phyloP scores from a whole-genome alignment of 2,888 invertebrate genomes.

The Aphodius sticticus region DNA sequence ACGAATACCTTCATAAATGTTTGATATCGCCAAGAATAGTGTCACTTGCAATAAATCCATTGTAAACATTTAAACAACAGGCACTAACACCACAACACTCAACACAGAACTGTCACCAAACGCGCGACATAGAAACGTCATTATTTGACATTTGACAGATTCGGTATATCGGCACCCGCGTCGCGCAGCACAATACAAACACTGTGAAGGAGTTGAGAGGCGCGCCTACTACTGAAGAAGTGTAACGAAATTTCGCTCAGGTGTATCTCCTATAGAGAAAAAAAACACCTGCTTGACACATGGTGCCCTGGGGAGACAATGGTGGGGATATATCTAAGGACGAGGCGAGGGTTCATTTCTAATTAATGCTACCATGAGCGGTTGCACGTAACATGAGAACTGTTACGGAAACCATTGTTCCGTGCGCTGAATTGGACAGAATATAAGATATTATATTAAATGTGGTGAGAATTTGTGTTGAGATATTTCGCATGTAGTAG shows the following conservation, averaged over 20 bases:
- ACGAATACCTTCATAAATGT: background rate
- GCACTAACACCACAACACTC: slow-evolving; percentile 11
- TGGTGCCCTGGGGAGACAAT: slow-evolving; percentile 15
- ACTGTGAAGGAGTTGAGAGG: background rate
- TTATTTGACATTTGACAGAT: background rate
- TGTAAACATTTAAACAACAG: background rate
- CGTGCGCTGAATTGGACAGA: background rate
- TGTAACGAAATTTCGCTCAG: slow-evolving; percentile 18
- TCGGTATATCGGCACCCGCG: background rate
- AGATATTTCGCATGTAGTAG: background rate
- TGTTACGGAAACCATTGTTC: background rate
- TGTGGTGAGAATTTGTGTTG: background rate
- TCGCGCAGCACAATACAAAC: background rate
- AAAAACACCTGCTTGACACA: slow-evolving; percentile 20
- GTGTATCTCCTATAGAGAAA: slow-evolving; percentile 11
- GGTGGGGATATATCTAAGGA: slow-evolving; percentile 16
- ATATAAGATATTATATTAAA: background rate
- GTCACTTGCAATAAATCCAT: slow-evolving; percentile 4
- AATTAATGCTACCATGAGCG: slow-evolving; percentile 12
- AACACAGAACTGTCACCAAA: slow-evolving; percentile 9
- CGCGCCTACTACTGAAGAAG: slow-evolving; percentile 10
- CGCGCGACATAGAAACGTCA: slow-evolving; percentile 13
- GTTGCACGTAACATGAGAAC: slow-evolving; percentile 1
- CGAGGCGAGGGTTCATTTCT: slow-evolving; percentile 7
- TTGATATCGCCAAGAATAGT: background rate